phyloP scores from a whole-genome alignment of 2,113 vertebrate species.

The Etheostoma spectabile region DNA sequence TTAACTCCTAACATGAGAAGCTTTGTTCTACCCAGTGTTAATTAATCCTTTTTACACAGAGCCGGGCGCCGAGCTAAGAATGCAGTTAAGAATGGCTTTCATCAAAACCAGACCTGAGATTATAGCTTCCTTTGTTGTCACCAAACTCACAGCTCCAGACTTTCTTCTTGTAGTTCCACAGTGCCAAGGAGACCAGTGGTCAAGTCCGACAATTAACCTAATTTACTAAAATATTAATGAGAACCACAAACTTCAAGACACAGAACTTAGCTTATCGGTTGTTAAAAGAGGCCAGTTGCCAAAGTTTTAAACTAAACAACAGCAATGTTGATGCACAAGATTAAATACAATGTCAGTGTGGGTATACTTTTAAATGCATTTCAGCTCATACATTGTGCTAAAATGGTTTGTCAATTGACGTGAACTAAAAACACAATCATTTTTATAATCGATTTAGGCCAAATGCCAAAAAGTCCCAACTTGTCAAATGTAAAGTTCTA shows the following conservation, averaged over 20 bases:
- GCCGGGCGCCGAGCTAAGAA: not conserved
- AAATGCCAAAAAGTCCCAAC: not conserved
- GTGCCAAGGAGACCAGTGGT: constrained; percentile 14
- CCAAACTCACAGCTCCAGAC: constrained; percentile 16
- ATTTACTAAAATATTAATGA: constrained; percentile 30
- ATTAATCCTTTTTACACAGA: constrained; percentile 48
- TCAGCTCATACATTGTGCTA: not conserved
- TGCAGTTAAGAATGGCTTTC: constrained; percentile 38
- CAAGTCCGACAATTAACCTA: constrained; percentile 52
- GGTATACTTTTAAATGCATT: not conserved
- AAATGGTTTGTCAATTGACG: not conserved
- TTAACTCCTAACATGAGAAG: constrained; percentile 18
- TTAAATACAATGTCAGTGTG: not conserved
- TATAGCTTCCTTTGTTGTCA: constrained; percentile 17
- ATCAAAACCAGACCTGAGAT: constrained; percentile 29
- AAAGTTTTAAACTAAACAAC: not conserved
- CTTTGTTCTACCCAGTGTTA: constrained; percentile 50
- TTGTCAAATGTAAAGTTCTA: not conserved
- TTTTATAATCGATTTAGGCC: not conserved
- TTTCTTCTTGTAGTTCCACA: constrained; percentile 28
- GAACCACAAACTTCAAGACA: not conserved
- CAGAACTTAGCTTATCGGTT: constrained; percentile 4
- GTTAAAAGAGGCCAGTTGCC: constrained; percentile 4
- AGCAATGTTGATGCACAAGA: not conserved
- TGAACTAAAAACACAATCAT: not conserved